Percentiles rank a stretch among this genome's conserved stretches.
Conservation (phyloP, 2,797 vertebrate genomes). For the Aphelocoma californica region DNA sequence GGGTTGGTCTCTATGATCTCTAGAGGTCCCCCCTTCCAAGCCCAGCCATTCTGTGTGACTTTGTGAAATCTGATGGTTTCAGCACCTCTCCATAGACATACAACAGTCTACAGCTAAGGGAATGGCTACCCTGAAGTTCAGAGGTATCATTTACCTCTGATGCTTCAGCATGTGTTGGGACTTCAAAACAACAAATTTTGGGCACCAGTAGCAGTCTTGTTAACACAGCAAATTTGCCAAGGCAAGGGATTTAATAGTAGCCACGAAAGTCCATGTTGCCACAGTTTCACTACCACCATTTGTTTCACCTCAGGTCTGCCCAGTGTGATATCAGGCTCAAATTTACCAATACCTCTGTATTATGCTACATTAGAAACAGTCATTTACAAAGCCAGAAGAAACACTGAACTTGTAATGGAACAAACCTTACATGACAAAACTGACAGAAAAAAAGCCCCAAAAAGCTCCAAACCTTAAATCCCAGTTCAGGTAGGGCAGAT, state of each 20-base stretch:
- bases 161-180: neutral
- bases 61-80: neutral
- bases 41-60: neutral
- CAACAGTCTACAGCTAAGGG: neutral
- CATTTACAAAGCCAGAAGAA: neutral
- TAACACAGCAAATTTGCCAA: neutral
- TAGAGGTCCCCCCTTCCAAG: neutral
- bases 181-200: neutral
- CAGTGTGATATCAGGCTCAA: neutral
- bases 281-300: neutral
- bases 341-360: neutral
- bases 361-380: neutral
- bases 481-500: constrained; percentile 76
- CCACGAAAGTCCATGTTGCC: neutral
- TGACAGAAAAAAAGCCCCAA: neutral
- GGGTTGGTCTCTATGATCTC: neutral
- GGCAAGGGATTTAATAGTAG: neutral
- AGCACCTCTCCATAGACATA: neutral
- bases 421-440: neutral
- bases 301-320: neutral
- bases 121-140: neutral
- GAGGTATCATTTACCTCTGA: neutral
- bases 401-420: neutral
- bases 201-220: neutral
- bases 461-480: constrained; percentile 81